Conservation (phyloP, 2,113 vertebrate species). For the Rafetus swinhoei region DNA sequence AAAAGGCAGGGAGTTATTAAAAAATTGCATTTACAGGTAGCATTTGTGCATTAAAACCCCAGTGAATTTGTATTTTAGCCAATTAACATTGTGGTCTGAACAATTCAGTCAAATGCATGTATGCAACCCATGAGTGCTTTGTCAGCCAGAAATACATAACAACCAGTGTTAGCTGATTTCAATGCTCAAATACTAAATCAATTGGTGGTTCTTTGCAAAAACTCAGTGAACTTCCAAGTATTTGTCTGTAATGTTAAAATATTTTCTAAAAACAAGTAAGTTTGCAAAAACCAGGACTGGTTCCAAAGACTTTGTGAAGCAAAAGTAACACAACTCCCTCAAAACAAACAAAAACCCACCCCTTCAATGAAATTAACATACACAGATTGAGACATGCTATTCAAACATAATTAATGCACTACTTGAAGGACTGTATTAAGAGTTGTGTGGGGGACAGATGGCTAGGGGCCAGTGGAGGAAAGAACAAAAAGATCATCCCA, state of each 20-base stretch:
- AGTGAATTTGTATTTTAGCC: background rate
- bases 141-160: slow-evolving; percentile 1
- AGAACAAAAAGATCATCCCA: slow-evolving; percentile 4
- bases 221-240: background rate
- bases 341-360: background rate
- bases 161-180: slow-evolving; percentile 2
- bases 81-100: slow-evolving; percentile 2
- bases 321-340: background rate
- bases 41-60: background rate
- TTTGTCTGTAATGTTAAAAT: background rate
- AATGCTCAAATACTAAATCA: background rate
- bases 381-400: background rate
- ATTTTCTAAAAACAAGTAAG: background rate
- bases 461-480: background rate
- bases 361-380: background rate
- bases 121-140: background rate
- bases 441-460: background rate
- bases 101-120: background rate
- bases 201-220: background rate
- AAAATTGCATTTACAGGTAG: background rate
- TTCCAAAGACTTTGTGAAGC: background rate
- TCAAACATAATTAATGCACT: background rate
- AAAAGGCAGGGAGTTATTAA: background rate
- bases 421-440: background rate
- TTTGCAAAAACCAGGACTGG: background rate